phyloP scores from a whole-genome alignment of 2,888 invertebrate genomes.

The Phania funesta region DNA sequence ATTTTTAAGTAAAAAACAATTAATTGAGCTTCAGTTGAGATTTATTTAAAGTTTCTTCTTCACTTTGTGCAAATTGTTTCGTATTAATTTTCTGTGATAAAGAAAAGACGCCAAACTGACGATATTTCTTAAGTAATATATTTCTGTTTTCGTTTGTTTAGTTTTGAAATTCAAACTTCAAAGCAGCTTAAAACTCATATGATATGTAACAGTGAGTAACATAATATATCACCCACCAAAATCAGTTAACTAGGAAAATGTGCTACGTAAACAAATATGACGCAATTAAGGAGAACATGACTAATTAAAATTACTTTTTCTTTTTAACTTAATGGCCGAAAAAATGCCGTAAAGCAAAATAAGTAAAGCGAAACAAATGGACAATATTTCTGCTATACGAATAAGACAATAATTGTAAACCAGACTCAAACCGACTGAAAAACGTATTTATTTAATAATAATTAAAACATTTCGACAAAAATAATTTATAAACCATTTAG shows the following conservation, averaged over 20 bases:
- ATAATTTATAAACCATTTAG: too few species aligned
- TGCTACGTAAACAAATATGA: too few species aligned
- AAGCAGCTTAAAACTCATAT: neutral
- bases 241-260: neutral
- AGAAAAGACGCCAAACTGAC: conserved; percentile 54
- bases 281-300: too few species aligned
- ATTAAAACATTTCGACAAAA: too few species aligned
- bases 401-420: too few species aligned
- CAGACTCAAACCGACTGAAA: too few species aligned
- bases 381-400: too few species aligned
- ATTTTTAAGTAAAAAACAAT: conserved; percentile 27
- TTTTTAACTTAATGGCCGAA: too few species aligned
- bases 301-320: too few species aligned
- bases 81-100: conserved; percentile 41
- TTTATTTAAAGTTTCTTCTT: conserved; percentile 9
- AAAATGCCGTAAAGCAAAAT: too few species aligned
- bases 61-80: conserved; percentile 31
- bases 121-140: conserved; percentile 5
- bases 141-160: conserved; percentile 11
- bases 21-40: conserved; percentile 33
- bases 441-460: too few species aligned
- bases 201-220: neutral
- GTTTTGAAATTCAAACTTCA: conserved; percentile 38
- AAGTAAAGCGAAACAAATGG: too few species aligned
- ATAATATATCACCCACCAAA: neutral